Base-by-base conservation (phyloP, 30 jellyfish, hydroid and myxozoan genomes). In the Cassiopea andromeda region DNA sequence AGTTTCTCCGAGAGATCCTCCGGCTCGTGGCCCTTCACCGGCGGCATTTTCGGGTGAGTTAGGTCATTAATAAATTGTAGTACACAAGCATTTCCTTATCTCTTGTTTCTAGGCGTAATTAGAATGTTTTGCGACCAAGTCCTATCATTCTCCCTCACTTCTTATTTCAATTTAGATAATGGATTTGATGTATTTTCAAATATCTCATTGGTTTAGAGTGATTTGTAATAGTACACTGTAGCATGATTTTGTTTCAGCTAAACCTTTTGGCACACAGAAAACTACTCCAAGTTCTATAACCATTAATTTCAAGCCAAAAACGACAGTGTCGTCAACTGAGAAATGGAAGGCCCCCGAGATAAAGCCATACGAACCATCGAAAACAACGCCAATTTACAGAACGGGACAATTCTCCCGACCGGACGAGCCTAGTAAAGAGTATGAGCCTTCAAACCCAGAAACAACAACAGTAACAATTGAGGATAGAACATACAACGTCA, bases 231-330 rank as follows among this genome's bases (percentile, higher is more conserved):
- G 48, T 19, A 6, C 73, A 12, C 16, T 48, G 44, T 44, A 17
- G 38, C 38, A 27, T 27, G 38, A 27, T 27, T 82, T 68, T 49
- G 9, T 46, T 60, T 44, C 87, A 85, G 96, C 96, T 7, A 88
- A 80, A 73, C 96, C 96, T 27, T 88, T 88, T 61, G 96, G 89
- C 17, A 61, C 96, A 1, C 96, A 54, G 46, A 88, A 88, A 76
- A 88, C 96, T 16, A 72, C 91, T 17, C 90, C 91, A 1, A n/a
- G 81, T 64, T 80, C 96, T 44, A 80, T 88, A 15, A 78, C 96
- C 38, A 69, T 88, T 74, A 88, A 88, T 45, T 88, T 88, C 74
- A 80, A 85, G 79, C 93, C 93, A 49, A 85, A 66, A 49, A 46
- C 93, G 9, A 58, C 87, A 58, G 80, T 43, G 12, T 46, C 86